phyloP scores from a whole-genome alignment of 2,113 vertebrate genomes.

The Pelmatolapia mariae region DNA sequence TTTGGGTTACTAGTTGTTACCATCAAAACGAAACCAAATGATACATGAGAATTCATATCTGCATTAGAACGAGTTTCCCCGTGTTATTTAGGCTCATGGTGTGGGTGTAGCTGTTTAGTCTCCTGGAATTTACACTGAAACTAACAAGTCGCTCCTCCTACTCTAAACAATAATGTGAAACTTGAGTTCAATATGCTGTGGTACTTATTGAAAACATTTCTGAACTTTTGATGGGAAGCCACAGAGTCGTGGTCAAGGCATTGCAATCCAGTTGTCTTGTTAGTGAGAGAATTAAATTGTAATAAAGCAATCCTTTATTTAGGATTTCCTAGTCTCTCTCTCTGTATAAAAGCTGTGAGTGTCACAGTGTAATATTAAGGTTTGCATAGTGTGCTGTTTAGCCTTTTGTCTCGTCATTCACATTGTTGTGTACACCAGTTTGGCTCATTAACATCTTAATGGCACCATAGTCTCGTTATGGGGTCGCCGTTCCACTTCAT shows the following conservation, averaged over 20 bases:
- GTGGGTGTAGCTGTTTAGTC: neutral
- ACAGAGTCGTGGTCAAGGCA: neutral
- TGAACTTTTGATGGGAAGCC: neutral
- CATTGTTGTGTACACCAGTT: constrained; percentile 44
- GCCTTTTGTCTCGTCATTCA: constrained; percentile 23
- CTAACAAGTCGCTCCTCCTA: constrained; percentile 27
- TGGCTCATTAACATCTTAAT: constrained; percentile 69
- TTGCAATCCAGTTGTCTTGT: constrained; percentile 39
- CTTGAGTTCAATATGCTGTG: neutral
- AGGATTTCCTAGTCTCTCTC: neutral
- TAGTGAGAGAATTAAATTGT: constrained; percentile 6
- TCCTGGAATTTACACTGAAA: constrained; percentile 61
- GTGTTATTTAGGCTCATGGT: neutral
- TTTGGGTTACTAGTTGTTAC: neutral
- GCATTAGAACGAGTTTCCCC: neutral
- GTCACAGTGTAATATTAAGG: neutral
- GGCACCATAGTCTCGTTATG: constrained; percentile 40
- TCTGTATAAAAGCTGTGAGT: neutral
- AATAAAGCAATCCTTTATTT: constrained; percentile 40
- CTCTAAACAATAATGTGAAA: constrained; percentile 13
- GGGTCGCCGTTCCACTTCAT: constrained; percentile 55
- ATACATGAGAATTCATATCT: neutral
- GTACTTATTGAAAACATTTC: neutral
- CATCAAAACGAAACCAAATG: neutral
- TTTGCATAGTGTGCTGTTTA: constrained; percentile 12